Evolutionary conservation across 2,113 vertebrate genomes (phyloP).

Genomic region (Gambusia affinis): DNA sequence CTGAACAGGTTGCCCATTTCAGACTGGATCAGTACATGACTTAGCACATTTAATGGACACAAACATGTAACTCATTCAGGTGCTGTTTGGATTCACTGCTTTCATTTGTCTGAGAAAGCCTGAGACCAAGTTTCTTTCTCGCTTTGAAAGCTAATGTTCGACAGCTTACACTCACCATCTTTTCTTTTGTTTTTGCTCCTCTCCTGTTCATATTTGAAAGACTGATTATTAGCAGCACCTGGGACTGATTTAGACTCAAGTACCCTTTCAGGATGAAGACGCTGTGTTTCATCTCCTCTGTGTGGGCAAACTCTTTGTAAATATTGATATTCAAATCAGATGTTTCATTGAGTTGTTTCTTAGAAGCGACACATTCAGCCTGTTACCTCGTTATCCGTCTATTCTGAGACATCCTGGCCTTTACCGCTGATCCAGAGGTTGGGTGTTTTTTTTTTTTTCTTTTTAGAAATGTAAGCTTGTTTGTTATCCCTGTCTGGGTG

Average conservation of each 20-base stretch:
- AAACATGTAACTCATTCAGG: neutral
- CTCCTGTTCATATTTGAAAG: neutral
- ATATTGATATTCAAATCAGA: neutral
- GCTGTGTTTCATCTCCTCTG: no score
- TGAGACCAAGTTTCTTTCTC: neutral
- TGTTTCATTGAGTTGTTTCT: neutral
- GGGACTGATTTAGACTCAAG: no score
- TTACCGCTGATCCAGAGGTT: neutral
- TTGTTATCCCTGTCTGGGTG: constrained; percentile 4
- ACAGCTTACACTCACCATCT: neutral
- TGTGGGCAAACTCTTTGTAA: neutral
- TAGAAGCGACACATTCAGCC: neutral
- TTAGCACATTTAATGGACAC: neutral
- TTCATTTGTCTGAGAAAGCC: neutral
- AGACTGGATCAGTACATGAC: neutral
- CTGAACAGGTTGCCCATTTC: neutral
- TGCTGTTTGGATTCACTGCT: neutral
- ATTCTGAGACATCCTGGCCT: neutral
- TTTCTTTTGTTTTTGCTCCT: neutral
- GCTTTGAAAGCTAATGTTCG: neutral
- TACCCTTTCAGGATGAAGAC: no score
- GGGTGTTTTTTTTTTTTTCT: neutral
- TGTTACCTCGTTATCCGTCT: neutral
- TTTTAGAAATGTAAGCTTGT: neutral
- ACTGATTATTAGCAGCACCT: neutral